phyloP scores from a whole-genome alignment of 30 jellyfish, hydroid and myxozoan species.

The Aurelia aurita complex sp. Pacific region DNA sequence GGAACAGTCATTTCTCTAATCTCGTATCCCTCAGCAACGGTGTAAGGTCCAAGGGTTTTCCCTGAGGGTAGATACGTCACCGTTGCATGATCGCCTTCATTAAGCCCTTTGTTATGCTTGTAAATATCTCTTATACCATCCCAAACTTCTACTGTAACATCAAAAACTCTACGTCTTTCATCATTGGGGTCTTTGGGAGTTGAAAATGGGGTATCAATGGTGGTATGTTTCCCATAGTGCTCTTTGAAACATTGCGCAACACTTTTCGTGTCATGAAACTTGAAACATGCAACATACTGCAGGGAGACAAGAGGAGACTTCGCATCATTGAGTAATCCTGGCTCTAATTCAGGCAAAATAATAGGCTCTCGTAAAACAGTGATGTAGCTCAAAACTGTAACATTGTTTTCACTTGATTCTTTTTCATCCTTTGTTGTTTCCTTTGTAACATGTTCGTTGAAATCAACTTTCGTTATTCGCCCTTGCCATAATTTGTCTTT shows the following conservation, averaged over 20 bases:
- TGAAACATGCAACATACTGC: neutral
- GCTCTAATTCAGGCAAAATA: no score
- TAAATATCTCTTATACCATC: neutral
- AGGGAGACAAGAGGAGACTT: neutral
- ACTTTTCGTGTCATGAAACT: neutral
- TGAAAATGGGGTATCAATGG: neutral
- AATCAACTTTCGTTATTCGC: neutral
- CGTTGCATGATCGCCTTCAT: neutral
- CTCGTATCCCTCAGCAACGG: constrained; percentile 19
- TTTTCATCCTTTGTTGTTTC: no score
- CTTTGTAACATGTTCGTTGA: neutral
- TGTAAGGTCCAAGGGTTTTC: neutral
- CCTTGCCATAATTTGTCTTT: constrained; percentile 1
- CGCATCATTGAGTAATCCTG: neutral
- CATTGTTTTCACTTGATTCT: no score
- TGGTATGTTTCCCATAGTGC: neutral
- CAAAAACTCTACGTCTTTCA: neutral
- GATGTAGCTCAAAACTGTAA: no score
- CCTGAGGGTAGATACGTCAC: neutral
- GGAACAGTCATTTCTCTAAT: constrained; percentile 9
- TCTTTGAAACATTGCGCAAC: neutral
- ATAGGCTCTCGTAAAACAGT: no score
- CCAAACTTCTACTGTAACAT: neutral
- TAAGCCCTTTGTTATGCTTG: neutral
- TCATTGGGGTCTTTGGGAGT: neutral